These are phyloP conservation scores for Ditylenchus dipsaci DNA, from an alignment of 1,140 invertebrate genomes.

Conservation along the genomic window DNA sequence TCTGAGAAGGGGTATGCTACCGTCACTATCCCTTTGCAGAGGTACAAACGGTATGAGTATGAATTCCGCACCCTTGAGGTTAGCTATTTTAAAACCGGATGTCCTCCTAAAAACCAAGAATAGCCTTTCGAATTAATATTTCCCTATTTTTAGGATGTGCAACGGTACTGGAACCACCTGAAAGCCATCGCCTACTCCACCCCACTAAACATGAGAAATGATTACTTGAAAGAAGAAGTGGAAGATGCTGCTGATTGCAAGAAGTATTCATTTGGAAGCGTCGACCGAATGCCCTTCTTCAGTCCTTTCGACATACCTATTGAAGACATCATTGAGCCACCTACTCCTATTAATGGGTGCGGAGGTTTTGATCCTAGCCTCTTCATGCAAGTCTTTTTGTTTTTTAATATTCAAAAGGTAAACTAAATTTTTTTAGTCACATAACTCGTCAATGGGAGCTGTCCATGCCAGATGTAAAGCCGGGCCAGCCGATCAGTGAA, in stretches of 20 bases:
- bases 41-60: slow-evolving; percentile 36
- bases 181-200: slow-evolving; percentile 40
- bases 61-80: slow-evolving; percentile 21
- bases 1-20: slow-evolving; percentile 28
- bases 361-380: slow-evolving; percentile 39
- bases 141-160: slow-evolving; percentile 24
- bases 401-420: neutral
- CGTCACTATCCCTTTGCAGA: slow-evolving; percentile 12
- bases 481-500: neutral
- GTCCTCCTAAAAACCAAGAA: too few species aligned
- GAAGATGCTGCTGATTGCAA: slow-evolving; percentile 11
- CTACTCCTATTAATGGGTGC: slow-evolving; percentile 26
- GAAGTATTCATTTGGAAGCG: slow-evolving; percentile 25
- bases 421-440: slow-evolving; percentile 19
- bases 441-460: slow-evolving; percentile 44
- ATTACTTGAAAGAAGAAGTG: neutral
- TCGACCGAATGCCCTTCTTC: slow-evolving; percentile 19
- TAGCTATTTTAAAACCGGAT: neutral
- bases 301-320: slow-evolving; percentile 9
- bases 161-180: slow-evolving; percentile 40
- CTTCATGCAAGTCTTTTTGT: slow-evolving; percentile 25
- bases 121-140: neutral
- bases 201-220: slow-evolving; percentile 11
- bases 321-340: slow-evolving; percentile 15
- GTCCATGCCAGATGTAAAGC: slow-evolving; percentile 6